These are phyloP conservation scores for Panulirus ornatus DNA, from an alignment of 1,140 invertebrate species.

Conservation along the genomic window DNA sequence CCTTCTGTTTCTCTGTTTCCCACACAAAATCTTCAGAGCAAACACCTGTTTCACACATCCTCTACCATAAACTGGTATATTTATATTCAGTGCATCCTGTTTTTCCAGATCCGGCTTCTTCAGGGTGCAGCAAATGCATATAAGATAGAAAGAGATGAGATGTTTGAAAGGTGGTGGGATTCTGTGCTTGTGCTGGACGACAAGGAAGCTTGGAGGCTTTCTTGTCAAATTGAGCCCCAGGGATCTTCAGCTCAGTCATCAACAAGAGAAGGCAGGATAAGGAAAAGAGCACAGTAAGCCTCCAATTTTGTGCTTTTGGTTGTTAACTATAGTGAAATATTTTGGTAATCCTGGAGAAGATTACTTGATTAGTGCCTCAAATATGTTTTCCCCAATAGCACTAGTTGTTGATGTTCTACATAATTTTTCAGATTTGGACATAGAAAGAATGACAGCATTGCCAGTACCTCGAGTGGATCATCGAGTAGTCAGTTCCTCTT, in stretches of 20 bases:
- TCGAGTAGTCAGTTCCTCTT: slow-evolving; percentile 86
- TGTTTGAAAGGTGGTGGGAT: slow-evolving; percentile 96
- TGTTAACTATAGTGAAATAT: too few species aligned
- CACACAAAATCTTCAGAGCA: too few species aligned
- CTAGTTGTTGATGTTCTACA: too few species aligned
- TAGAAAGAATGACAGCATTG: slow-evolving; percentile 93
- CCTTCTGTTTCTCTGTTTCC: too few species aligned
- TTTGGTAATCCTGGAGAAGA: too few species aligned
- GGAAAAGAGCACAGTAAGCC: slow-evolving; percentile 66
- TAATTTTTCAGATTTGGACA: slow-evolving; percentile 81
- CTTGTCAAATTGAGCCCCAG: slow-evolving; percentile 91
- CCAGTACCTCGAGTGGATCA: slow-evolving; percentile 91
- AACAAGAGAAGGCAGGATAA: slow-evolving; percentile 67
- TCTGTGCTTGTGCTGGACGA: slow-evolving; percentile 93
- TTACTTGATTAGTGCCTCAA: slow-evolving; percentile 38
- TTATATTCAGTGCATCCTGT: slow-evolving; percentile 3
- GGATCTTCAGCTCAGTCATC: slow-evolving; percentile 74
- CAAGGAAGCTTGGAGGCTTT: slow-evolving; percentile 92
- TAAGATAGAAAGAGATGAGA: slow-evolving; percentile 88
- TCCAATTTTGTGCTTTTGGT: neutral
- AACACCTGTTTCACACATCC: too few species aligned
- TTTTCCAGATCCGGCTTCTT: slow-evolving; percentile 90
- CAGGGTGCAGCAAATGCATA: slow-evolving; percentile 99
- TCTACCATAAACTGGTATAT: too few species aligned
- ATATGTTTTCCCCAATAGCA: too few species aligned